phyloP scores from a whole-genome alignment of 2,113 vertebrate genomes.

The Hippocampus zosterae region DNA sequence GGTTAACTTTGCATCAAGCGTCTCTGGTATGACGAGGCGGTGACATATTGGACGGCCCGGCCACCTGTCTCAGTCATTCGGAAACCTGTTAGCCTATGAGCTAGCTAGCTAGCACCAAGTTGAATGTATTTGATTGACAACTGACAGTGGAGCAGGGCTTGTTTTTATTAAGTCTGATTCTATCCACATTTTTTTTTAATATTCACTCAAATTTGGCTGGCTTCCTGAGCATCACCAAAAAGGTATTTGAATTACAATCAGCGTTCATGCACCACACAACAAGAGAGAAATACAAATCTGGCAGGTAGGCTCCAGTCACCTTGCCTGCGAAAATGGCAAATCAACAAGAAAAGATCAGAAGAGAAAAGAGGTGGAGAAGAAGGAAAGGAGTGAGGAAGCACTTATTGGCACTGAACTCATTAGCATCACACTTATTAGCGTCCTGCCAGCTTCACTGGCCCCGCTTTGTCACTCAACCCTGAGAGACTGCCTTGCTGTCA shows the following conservation, averaged over 20 bases:
- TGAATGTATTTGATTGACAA: no score
- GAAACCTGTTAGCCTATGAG: no score
- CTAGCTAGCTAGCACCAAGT: no score
- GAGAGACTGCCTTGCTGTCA: slow-evolving; percentile 54
- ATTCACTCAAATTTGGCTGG: neutral
- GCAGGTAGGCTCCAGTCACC: slow-evolving; percentile 7
- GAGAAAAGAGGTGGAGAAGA: neutral
- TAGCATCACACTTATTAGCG: slow-evolving; percentile 62
- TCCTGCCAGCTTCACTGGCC: slow-evolving; percentile 45
- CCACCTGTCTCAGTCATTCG: no score
- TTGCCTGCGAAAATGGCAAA: slow-evolving; percentile 32
- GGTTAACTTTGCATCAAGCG: no score
- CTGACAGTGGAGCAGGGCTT: no score
- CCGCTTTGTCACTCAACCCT: slow-evolving; percentile 47
- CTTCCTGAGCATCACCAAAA: neutral
- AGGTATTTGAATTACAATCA: neutral
- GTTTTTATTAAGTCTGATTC: no score
- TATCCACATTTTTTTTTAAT: no score
- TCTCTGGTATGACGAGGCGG: no score
- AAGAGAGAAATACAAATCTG: slow-evolving; percentile 4
- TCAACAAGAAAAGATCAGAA: slow-evolving; percentile 45
- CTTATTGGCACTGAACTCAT: slow-evolving; percentile 64
- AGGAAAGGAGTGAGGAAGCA: slow-evolving; percentile 10
- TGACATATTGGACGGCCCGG: no score
- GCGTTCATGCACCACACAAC: neutral